Evolutionary conservation across 35 echinoderm and acorn worm species (phyloP), one percentile per base, ranked within the genome.

Genomic region (Heliocidaris erythrogramma): DNA sequence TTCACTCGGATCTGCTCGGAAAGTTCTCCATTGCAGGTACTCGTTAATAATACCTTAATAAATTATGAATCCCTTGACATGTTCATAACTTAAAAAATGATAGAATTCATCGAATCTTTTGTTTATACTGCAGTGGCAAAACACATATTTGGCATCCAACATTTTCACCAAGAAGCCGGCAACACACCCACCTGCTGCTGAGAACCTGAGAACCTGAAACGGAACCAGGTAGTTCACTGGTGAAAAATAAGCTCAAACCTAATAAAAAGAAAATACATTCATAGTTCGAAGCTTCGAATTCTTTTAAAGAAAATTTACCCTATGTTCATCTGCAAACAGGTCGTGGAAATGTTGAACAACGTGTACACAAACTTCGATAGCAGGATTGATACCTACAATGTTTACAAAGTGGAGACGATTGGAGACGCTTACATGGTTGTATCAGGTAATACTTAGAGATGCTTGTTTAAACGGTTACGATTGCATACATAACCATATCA

Each of bases 341-440:
- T 98, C 9, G 97, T 98, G 2, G 95, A 97, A 89, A 97, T 97
- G 96, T 85, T 98, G 89, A 98, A 98, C 47, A 98, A 97, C 7
- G 93, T 98, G 27, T 97, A 98, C 95, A 95, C 93, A 27, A 94
- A 94, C 47, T 94, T 98, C 17, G 97, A 98, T 71, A 96, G 93
- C 5, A 47, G 95, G 16, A 96, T 98, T 7, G 97, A 98, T 60
- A 95, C 95, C 31, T 98, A 98, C 47, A 95, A 98, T 85, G 97
- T 96, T 27, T 98, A 98, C 59, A 98, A 98, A 85, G 97, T 98
- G 27, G 97, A 98, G 86, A 98, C 97, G 3, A 98, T 98, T 13
- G 96, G 96, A 24, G 97, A 98, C 50, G 95, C 97, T 27, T 98
- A 98, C 91, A 98, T 98, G 97, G 88, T 98, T 14, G 97, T 96